Evolutionary conservation across 1,140 invertebrate genomes (phyloP).

Genomic region (Lepidotrigona ventralis): DNA sequence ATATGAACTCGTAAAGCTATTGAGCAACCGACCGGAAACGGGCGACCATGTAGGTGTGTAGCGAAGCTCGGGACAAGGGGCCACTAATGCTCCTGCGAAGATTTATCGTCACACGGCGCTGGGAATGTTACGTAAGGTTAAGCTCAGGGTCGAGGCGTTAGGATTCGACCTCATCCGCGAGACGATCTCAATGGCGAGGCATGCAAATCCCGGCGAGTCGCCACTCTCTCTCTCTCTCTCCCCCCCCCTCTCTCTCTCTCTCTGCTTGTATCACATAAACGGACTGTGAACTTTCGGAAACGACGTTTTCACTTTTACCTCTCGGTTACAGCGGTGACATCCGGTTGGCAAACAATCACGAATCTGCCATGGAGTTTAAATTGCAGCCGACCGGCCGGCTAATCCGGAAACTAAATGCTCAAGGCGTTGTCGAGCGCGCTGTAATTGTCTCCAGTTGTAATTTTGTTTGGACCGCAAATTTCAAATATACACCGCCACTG

Average conservation of each 20-base stretch:
- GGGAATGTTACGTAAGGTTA: conserved; percentile 66
- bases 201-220: conserved; percentile 51
- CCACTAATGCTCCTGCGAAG: conserved; percentile 60
- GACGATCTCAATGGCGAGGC: conserved; percentile 25
- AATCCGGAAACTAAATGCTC: conserved; percentile 17
- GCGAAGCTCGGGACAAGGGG: conserved; percentile 41
- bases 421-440: not conserved
- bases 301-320: conserved; percentile 20
- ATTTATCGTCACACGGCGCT: conserved; percentile 60
- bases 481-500: not conserved
- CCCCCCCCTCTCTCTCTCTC: not conserved
- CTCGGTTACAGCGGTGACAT: not conserved
- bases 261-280: not conserved
- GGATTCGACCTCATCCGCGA: conserved; percentile 44
- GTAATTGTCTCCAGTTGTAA: conserved; percentile 19
- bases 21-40: conserved; percentile 40
- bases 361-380: not conserved
- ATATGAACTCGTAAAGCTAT: conserved; percentile 50
- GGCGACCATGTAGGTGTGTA: conserved; percentile 1
- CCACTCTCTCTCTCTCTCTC: not conserved
- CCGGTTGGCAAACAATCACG: conserved; percentile 1
- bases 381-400: not conserved
- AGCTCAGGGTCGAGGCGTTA: conserved; percentile 58
- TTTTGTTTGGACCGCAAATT: not conserved
- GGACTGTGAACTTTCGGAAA: not conserved